Evolutionary conservation across 2,888 invertebrate species (phyloP), one percentile per base, ranked within the genome.

Genomic region (Leucophora obtusa): DNA sequence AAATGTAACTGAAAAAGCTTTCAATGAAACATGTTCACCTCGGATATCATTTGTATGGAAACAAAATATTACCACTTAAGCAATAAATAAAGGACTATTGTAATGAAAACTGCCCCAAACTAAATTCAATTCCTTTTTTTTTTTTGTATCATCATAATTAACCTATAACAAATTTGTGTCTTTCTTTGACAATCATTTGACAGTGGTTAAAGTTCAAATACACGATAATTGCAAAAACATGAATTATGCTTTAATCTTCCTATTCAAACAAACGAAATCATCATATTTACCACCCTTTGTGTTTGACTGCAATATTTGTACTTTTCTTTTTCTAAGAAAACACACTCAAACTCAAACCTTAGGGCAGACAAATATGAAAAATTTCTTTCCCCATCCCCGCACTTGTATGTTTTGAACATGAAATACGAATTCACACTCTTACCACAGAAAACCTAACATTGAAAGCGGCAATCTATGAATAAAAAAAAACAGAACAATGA

Each of bases 181-280:
- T 69, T 43, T 51, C 56, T 59, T 63, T 60, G 72, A 69, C 73
- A 77, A 65, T 53, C 33, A 81, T 63, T 58, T 62, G 58, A 60
- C 51, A 58, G 60, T 60, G 56, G 66, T 47, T 75, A 69, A 80
- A 80, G 69, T 76, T 73, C 35, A 76, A 69, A 73, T 76, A 53
- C 63, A 33, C 28, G 18, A 77, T 77, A 77, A 81, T 74, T 74
- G 65, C 53, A 59, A 77, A 74, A 81, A 74, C 77, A 81, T 73
- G 72, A 81, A 81, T 81, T 73, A 73, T 69, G 50, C 77, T 81
- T 77, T 81, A 81, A 81, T 77, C 77, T 62, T 66, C 15, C 58
- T 51, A 60, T 68, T 50, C 69, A 66, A 69, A 69, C 35, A 72
- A 59, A 77, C 18, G 54, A 28, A 72, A 73, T 63, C 71, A 62